Evolutionary conservation across 2,888 invertebrate genomes (phyloP).

Genomic region (Belgica antarctica): DNA sequence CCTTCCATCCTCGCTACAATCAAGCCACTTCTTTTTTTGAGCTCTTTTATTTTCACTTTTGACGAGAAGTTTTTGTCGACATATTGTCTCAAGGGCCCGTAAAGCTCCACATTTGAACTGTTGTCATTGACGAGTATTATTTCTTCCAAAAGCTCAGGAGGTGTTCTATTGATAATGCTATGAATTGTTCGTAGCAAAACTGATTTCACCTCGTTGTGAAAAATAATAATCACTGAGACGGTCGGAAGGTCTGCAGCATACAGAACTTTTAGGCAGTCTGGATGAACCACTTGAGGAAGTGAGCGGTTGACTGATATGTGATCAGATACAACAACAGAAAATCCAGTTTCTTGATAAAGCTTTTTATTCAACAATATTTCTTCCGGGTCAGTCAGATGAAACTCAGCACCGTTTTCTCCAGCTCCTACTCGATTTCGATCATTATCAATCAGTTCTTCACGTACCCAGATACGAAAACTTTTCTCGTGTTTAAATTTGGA

Average conservation of each 20-base stretch:
- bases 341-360: constrained; percentile 8
- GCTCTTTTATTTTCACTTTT: constrained; percentile 71
- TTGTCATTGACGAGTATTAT: constrained; percentile 58
- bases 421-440: background rate
- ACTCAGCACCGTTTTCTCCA: constrained; percentile 15
- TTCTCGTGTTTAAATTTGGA: background rate
- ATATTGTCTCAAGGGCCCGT: constrained; percentile 55
- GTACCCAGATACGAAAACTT: constrained; percentile 20
- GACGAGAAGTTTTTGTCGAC: constrained; percentile 50
- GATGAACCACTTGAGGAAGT: background rate
- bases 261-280: background rate
- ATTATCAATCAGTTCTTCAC: background rate
- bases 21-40: constrained; percentile 77
- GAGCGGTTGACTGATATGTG: constrained; percentile 32
- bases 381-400: background rate
- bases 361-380: constrained; percentile 29
- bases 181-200: constrained; percentile 30
- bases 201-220: constrained; percentile 31
- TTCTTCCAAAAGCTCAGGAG: constrained; percentile 47
- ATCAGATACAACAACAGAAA: constrained; percentile 1
- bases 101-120: constrained; percentile 56
- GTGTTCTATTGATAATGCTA: constrained; percentile 32
- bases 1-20: constrained; percentile 87
- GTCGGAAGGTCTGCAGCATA: constrained; percentile 10
- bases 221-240: constrained; percentile 22